Conservation (phyloP, 2,113 vertebrate genomes). For the Acanthochromis polyacanthus region DNA sequence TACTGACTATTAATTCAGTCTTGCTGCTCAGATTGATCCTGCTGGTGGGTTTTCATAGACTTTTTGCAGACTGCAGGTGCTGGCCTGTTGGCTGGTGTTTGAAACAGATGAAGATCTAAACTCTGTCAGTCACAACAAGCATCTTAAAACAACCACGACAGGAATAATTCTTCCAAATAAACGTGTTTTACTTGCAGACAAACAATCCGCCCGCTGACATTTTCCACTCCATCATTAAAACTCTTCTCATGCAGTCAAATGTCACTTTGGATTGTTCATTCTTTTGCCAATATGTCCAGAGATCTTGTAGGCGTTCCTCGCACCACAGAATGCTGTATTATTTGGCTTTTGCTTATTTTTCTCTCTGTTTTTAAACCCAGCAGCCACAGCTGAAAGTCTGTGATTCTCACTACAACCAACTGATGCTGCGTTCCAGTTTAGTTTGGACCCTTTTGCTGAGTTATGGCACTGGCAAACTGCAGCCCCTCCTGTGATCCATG, state of each 20-base stretch:
- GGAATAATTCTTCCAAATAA: neutral
- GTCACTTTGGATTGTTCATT: neutral
- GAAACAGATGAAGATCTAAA: no score
- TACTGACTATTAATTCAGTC: neutral
- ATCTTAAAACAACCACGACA: neutral
- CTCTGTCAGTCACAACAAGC: no score
- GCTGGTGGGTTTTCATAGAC: no score
- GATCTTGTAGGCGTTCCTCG: no score
- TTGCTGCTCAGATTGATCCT: neutral
- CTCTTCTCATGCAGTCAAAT: constrained; percentile 7
- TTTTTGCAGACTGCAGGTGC: no score
- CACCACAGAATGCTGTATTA: neutral
- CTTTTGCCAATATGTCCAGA: neutral
- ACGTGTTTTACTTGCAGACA: constrained; percentile 1
- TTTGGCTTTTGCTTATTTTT: neutral
- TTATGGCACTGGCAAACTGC: neutral
- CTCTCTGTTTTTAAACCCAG: no score
- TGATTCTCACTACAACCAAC: neutral
- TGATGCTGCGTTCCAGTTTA: neutral
- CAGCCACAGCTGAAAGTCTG: neutral
- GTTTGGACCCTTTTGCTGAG: neutral
- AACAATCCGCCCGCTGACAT: constrained; percentile 12
- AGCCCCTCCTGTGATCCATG: neutral
- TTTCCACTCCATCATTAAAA: neutral
- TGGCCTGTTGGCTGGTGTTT: no score